phyloP scores from a whole-genome alignment of 2,113 vertebrate species.

The Emydocephalus ijimae region DNA sequence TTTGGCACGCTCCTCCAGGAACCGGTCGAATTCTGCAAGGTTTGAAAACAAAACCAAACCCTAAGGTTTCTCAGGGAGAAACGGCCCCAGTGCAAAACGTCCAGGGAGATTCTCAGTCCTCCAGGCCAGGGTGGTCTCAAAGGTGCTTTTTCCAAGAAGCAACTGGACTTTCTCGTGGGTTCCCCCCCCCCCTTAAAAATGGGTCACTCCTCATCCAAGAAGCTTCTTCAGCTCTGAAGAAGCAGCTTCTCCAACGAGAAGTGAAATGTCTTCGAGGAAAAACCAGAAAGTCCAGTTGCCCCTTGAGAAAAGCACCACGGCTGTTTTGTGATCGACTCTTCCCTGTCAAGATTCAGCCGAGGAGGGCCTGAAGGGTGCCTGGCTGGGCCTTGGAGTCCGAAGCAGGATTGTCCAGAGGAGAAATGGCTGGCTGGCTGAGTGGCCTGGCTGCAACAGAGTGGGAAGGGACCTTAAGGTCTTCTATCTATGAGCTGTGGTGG shows the following conservation, averaged over 20 bases:
- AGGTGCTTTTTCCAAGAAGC: too few relatives aligned
- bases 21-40: conserved; percentile 92
- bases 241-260: too few relatives aligned
- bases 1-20: conserved; percentile 96
- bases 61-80: fast-evolving
- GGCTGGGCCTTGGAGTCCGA: neutral
- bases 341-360: neutral
- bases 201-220: too few relatives aligned
- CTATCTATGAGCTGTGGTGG: too few relatives aligned
- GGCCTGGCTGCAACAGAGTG: neutral
- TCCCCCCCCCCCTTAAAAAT: too few relatives aligned
- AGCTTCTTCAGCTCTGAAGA: too few relatives aligned
- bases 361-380: neutral
- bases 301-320: too few relatives aligned
- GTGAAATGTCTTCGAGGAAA: too few relatives aligned
- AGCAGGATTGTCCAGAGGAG: neutral
- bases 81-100: fast-evolving
- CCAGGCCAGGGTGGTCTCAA: too few relatives aligned
- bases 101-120: too few relatives aligned
- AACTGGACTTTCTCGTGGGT: too few relatives aligned
- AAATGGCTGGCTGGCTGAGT: neutral
- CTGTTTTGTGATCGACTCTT: fast-evolving
- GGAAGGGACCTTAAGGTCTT: neutral
- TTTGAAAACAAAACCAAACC: conserved; percentile 12
- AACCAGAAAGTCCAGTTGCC: too few relatives aligned